A percentile compares a stretch with the other conserved stretches of the same genome.
These are phyloP conservation scores for Microplitis mediator DNA, from an alignment of 1,140 invertebrate species.

Conservation along the genomic window DNA sequence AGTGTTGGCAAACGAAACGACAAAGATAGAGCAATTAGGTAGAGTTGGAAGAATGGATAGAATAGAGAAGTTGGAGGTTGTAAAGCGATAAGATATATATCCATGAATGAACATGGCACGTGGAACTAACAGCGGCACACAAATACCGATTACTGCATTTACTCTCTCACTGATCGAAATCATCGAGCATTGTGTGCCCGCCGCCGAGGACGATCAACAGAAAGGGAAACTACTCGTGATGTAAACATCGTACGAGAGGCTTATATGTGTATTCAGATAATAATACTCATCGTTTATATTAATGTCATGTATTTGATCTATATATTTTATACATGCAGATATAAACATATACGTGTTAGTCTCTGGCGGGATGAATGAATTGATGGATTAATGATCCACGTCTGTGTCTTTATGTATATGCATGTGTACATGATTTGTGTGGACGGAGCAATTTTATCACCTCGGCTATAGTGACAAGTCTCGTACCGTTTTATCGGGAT, in stretches of 20 bases:
- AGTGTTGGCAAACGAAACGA: constrained; percentile 14
- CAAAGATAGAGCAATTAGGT: constrained; percentile 22
- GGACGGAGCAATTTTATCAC: too few relatives aligned
- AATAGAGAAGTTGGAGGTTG: constrained; percentile 28
- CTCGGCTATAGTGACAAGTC: too few relatives aligned
- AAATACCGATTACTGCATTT: too few relatives aligned
- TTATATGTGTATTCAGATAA: neutral
- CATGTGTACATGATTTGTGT: neutral
- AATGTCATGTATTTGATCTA: neutral
- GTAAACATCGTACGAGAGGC: constrained; percentile 38
- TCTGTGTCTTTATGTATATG: neutral
- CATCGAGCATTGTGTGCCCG: constrained; percentile 36
- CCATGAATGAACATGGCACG: constrained; percentile 43
- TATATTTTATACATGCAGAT: neutral
- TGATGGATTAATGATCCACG: neutral
- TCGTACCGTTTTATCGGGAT: too few relatives aligned
- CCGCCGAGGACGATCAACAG: constrained; percentile 12
- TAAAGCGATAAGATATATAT: constrained; percentile 43
- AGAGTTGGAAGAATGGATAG: constrained; percentile 9
- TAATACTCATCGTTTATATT: neutral
- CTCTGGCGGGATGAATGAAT: neutral
- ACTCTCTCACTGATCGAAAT: constrained; percentile 38
- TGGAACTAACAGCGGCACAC: constrained; percentile 26
- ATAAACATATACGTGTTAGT: neutral
- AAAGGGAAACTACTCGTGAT: constrained; percentile 42